Conservation (phyloP, 1,140 invertebrate genomes). For the Adoxophyes honmai region DNA sequence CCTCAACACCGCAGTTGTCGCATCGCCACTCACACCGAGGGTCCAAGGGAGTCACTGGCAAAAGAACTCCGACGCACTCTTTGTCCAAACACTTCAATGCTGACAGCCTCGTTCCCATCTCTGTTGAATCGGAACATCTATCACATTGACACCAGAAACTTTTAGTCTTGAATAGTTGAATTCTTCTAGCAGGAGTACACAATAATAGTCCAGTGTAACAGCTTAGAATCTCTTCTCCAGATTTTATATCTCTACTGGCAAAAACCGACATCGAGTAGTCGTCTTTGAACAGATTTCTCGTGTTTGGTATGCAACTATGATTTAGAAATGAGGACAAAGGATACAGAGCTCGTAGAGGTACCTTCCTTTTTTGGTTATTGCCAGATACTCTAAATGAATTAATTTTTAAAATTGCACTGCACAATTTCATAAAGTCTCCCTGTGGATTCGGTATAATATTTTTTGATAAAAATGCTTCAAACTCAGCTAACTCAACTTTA, state of each 20-base stretch:
- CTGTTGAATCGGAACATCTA: conserved; percentile 83
- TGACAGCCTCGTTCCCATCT: conserved; percentile 65
- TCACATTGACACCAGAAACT: conserved; percentile 84
- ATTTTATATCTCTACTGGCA: conserved; percentile 79
- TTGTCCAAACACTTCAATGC: conserved; percentile 72
- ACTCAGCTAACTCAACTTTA: conserved; percentile 67
- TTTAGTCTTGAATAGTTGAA: conserved; percentile 83
- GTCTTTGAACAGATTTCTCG: conserved; percentile 80
- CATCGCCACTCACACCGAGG: conserved; percentile 66
- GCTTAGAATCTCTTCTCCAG: conserved; percentile 83
- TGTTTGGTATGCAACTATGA: conserved; percentile 87
- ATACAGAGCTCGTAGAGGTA: conserved; percentile 82
- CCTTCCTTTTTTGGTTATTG: conserved; percentile 43
- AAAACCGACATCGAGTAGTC: conserved; percentile 79
- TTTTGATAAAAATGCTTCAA: conserved; percentile 74
- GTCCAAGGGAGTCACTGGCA: conserved; percentile 59
- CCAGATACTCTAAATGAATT: conserved; percentile 83
- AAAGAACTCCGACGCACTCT: conserved; percentile 58
- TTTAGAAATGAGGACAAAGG: conserved; percentile 85
- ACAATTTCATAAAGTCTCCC: conserved; percentile 76
- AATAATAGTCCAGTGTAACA: conserved; percentile 85
- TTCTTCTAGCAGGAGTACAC: conserved; percentile 82
- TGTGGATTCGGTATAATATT: conserved; percentile 76
- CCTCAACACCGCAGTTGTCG: conserved; percentile 52
- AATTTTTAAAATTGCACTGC: conserved; percentile 81